Evolutionary conservation across 2,888 invertebrate genomes (phyloP), one percentile per base, ranked within the genome.

Genomic region (Caenorhabditis doughertyi): DNA sequence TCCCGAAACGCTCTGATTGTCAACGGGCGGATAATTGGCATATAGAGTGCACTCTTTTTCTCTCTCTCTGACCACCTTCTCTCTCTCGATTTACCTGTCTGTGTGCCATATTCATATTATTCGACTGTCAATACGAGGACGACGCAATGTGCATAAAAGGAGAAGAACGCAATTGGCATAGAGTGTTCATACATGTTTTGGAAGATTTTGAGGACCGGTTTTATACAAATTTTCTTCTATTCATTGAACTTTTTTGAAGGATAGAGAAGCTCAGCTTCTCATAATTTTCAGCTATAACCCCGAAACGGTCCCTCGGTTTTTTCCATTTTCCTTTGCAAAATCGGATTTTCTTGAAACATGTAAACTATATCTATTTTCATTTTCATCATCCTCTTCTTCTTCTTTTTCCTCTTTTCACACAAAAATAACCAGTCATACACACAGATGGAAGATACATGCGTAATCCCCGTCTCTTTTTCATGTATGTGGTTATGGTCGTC

Each of bases 1-100:
- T 79, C 79, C 65, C 72, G 79, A 79, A 79, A 79, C 79, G 79
- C 71, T 64, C 79, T 79, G 79, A 72, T 79, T 79, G 72, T 60
- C 53, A 21, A 39, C 42, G 42, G 42, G 9, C 13, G 58, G 49
- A 58, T 79, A 79, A 79, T 79, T 65, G 77, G 77, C 77, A 77
- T 77, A 70, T 68, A 68, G n/a, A n/a, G n/a, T 60, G 49, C 58
- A 64, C 21, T 39, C n/a, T 39, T 32, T 72, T 25, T 51, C 21
- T 47, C 9, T 51, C 53, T 62, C 55, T 32, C 3, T 21, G 18
- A n/a, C n/a, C n/a, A n/a, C n/a, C n/a, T n/a, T n/a, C n/a, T n/a
- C n/a, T 53, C 51, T 60, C 60, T 60, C 49, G 25, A 3, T 55
- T 53, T 35, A 35, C 35, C 23, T 47, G 39, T 53, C 32, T 35